Evolutionary conservation across 2,797 vertebrate genomes (phyloP).

Genomic region (Myiothlypis coronata): DNA sequence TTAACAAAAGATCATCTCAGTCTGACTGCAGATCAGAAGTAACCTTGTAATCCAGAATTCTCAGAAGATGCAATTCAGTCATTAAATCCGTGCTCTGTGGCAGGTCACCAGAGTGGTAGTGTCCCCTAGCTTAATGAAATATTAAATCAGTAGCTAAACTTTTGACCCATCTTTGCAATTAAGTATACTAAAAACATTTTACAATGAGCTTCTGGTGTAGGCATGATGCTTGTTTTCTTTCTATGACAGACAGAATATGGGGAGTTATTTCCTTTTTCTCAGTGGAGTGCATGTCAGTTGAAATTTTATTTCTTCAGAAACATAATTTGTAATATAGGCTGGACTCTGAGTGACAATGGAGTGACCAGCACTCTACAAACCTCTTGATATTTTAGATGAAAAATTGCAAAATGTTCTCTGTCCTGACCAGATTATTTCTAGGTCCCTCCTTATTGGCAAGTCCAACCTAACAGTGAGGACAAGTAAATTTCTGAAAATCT

Average conservation of each 20-base stretch:
- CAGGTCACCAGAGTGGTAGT: neutral
- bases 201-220: neutral
- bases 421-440: neutral
- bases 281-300: neutral
- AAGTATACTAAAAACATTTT: neutral
- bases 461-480: neutral
- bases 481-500: neutral
- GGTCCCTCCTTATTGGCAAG: neutral
- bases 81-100: neutral
- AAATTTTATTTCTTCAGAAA: neutral
- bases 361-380: neutral
- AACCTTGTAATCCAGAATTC: neutral
- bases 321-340: neutral
- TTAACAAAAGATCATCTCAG: neutral
- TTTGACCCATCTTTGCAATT: neutral
- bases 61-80: neutral
- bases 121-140: neutral
- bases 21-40: neutral
- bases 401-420: neutral
- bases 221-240: neutral
- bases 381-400: neutral
- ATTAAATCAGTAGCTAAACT: neutral
- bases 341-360: neutral
- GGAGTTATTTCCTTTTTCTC: neutral
- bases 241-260: rapidly evolving